These are phyloP conservation scores for Boloria selene DNA, from an alignment of 2,888 invertebrate genomes.

Conservation along the genomic window DNA sequence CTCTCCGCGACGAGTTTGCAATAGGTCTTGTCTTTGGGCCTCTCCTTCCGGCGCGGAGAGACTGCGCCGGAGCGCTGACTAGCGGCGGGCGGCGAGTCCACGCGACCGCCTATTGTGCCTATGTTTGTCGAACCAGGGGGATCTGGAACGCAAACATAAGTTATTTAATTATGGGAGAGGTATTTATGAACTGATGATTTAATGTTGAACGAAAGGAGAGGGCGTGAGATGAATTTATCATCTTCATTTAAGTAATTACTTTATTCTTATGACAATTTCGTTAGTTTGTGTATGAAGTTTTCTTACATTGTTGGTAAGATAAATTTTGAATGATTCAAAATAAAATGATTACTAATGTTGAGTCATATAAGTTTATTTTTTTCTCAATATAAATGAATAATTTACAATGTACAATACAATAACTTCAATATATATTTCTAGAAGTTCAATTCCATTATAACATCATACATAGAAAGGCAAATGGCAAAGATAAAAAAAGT, in stretches of 20 bases:
- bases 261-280: background rate
- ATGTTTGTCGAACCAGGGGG: conserved; percentile 86
- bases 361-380: conserved; percentile 39
- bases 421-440: conserved; percentile 30
- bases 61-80: conserved; percentile 51
- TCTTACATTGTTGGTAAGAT: background rate
- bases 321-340: conserved; percentile 32
- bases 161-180: conserved; percentile 7
- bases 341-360: conserved; percentile 38
- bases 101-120: conserved; percentile 81
- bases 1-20: conserved; percentile 81
- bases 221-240: background rate
- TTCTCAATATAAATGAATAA: conserved; percentile 30
- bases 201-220: conserved; percentile 12
- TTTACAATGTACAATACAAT: conserved; percentile 32
- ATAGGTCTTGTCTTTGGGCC: conserved; percentile 80
- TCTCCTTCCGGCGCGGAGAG: conserved; percentile 66
- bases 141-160: conserved; percentile 58
- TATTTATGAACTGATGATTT: conserved; percentile 1
- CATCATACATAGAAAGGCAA: conserved; percentile 29
- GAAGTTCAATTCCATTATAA: conserved; percentile 21
- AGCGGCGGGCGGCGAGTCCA: conserved; percentile 59
- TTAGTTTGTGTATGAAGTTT: background rate
- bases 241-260: background rate
- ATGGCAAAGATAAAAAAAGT: conserved; percentile 26